A percentile compares a stretch with the other conserved stretches of the same genome.
Evolutionary conservation across 2,797 vertebrate genomes (phyloP).

Genomic region (Garrulus glandarius): DNA sequence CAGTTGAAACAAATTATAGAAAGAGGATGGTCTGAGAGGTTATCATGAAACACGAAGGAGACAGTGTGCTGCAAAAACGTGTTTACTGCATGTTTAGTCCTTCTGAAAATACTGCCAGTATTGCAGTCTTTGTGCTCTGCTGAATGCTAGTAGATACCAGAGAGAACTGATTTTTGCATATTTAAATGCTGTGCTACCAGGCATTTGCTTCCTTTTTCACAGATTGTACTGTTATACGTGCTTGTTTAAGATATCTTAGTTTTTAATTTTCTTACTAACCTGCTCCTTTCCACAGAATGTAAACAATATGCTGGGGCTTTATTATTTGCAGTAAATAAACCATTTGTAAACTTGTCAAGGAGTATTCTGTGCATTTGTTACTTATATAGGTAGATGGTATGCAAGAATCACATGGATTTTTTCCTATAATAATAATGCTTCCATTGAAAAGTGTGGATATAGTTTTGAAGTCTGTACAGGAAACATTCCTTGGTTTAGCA

Average conservation of each 20-base stretch:
- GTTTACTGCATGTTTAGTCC: neutral
- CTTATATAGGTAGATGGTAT: neutral
- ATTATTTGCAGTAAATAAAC: constrained; percentile 36
- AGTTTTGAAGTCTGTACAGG: neutral
- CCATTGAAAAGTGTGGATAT: neutral
- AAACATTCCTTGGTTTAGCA: neutral
- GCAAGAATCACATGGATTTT: accelerated
- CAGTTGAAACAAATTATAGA: neutral
- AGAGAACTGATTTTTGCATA: neutral
- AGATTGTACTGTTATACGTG: neutral
- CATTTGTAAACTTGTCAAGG: neutral
- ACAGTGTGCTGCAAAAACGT: neutral
- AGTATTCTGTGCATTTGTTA: neutral
- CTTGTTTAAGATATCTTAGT: neutral
- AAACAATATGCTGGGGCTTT: neutral
- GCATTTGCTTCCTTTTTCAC: neutral
- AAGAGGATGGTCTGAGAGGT: neutral
- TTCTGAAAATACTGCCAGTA: neutral
- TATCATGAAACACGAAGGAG: neutral
- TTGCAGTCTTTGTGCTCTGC: neutral
- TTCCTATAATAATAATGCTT: neutral
- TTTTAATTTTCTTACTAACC: neutral
- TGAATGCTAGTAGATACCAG: neutral
- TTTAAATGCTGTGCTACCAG: neutral
- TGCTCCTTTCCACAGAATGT: neutral